Percentiles rank a stretch among this genome's conserved stretches.
Evolutionary conservation across 2,797 vertebrate species (phyloP).

Genomic region (Lemur catta): DNA sequence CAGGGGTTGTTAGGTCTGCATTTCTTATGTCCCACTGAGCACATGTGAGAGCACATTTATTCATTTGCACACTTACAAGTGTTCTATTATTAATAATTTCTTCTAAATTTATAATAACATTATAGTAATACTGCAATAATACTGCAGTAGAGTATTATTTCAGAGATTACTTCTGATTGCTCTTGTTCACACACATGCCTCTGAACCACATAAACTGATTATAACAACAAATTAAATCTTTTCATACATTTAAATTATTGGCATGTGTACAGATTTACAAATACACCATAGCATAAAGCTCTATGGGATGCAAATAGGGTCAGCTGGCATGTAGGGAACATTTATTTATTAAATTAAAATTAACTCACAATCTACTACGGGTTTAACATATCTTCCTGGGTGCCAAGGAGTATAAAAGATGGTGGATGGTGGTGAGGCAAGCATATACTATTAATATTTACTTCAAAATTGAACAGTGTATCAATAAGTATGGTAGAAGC

Average conservation of each 20-base stretch:
- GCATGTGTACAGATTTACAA: neutral
- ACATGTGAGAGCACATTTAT: neutral
- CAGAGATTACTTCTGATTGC: neutral
- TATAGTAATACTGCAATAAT: neutral
- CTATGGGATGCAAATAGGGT: neutral
- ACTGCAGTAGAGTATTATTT: neutral
- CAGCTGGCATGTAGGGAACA: neutral
- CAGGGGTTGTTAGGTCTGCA: neutral
- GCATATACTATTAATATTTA: neutral
- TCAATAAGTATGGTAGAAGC: neutral
- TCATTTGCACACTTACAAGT: neutral
- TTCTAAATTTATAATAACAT: neutral
- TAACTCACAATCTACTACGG: neutral
- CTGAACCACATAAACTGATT: neutral
- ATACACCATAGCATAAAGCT: neutral
- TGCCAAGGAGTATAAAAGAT: neutral
- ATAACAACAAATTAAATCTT: neutral
- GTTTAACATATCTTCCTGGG: neutral
- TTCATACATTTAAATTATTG: neutral
- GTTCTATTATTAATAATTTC: neutral
- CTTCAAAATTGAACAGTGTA: neutral
- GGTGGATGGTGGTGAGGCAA: neutral
- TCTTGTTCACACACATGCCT: neutral
- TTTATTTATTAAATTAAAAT: neutral
- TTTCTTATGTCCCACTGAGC: neutral